Percentiles rank a stretch among this genome's conserved stretches.
phyloP scores from a whole-genome alignment of 2,888 invertebrate species.

The Sialis fuliginosa region DNA sequence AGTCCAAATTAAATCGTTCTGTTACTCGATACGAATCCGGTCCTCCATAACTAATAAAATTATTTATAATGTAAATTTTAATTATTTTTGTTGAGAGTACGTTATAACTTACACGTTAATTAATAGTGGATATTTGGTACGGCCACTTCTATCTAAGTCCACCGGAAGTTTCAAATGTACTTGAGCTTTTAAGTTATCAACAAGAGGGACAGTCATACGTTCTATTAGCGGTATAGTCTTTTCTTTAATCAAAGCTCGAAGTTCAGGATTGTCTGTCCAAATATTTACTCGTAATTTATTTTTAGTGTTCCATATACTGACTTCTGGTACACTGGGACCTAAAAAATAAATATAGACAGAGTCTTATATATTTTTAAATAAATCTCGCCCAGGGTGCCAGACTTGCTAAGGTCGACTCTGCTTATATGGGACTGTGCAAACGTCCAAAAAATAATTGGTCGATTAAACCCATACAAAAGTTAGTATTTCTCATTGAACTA shows the following conservation, averaged over 20 bases:
- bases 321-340: constrained; percentile 71
- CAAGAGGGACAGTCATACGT: constrained; percentile 45
- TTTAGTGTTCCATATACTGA: constrained; percentile 38
- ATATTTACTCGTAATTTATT: constrained; percentile 22
- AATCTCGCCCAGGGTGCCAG: no score
- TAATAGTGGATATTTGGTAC: constrained; percentile 61
- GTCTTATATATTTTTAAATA: no score
- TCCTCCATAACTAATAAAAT: constrained; percentile 61
- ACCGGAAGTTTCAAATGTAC: constrained; percentile 59
- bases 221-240: constrained; percentile 38
- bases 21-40: constrained; percentile 77
- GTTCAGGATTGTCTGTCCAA: constrained; percentile 50
- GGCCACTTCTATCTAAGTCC: constrained; percentile 44
- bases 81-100: background rate
- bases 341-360: no score
- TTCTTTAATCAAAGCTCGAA: constrained; percentile 29
- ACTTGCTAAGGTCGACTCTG: no score
- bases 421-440: no score
- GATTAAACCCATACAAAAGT: no score
- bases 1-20: constrained; percentile 65
- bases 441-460: no score
- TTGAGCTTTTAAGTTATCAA: constrained; percentile 42
- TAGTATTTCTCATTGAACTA: no score
- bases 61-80: background rate
- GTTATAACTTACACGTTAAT: constrained; percentile 57